phyloP scores from a whole-genome alignment of 2,888 invertebrate species.

The Temnothorax rugatulus region DNA sequence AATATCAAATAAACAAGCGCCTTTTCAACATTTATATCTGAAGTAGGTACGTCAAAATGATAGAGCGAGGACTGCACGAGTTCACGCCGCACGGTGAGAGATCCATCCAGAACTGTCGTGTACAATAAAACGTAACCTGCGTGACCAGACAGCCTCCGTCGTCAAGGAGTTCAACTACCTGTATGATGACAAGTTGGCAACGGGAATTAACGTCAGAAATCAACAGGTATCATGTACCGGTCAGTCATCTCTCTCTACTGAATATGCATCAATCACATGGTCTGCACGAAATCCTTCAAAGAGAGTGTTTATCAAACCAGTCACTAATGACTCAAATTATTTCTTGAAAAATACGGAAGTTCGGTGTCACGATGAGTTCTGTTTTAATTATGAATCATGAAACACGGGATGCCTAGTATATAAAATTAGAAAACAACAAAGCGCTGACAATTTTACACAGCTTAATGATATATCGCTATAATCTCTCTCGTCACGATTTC shows the following conservation, averaged over 20 bases:
- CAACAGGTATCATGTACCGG: slow-evolving; percentile 47
- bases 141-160: slow-evolving; percentile 46
- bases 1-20: not conserved
- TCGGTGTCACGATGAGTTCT: not conserved
- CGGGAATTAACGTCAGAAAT: slow-evolving; percentile 50
- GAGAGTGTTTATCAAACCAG: slow-evolving; percentile 5
- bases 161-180: slow-evolving; percentile 54
- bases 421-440: not conserved
- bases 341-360: not conserved
- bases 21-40: not conserved
- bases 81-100: slow-evolving; percentile 18
- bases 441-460: not conserved
- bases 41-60: not conserved
- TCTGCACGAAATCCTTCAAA: slow-evolving; percentile 27
- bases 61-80: not conserved
- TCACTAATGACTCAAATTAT: not conserved
- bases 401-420: not conserved
- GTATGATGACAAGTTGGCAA: slow-evolving; percentile 49
- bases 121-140: slow-evolving; percentile 48
- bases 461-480: not conserved
- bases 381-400: not conserved
- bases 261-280: slow-evolving; percentile 39
- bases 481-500: not conserved
- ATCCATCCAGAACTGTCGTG: slow-evolving; percentile 38
- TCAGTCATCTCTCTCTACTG: slow-evolving; percentile 34